These are phyloP conservation scores for Pituophis catenifer DNA, from an alignment of 2,113 vertebrate genomes.

Conservation along the genomic window DNA sequence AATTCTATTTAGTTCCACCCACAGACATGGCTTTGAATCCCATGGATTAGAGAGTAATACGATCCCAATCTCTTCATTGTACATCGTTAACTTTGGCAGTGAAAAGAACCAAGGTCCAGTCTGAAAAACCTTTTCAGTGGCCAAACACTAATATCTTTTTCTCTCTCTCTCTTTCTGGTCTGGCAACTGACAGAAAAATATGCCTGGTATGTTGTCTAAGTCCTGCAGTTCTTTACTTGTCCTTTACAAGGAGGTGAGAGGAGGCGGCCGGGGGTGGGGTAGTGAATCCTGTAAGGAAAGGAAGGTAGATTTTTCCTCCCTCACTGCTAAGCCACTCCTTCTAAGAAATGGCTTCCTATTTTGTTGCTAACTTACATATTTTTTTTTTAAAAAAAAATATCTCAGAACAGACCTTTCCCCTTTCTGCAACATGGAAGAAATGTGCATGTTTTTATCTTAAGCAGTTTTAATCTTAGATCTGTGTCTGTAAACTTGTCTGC, in stretches of 20 bases:
- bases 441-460: background rate
- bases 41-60: conserved; percentile 93
- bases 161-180: background rate
- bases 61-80: conserved; percentile 64
- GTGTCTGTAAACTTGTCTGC: background rate
- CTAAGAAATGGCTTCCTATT: background rate
- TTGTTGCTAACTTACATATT: background rate
- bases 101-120: background rate
- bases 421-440: background rate
- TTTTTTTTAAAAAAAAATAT: conserved; percentile 10
- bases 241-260: conserved; percentile 38
- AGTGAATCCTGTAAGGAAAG: background rate
- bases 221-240: conserved; percentile 49
- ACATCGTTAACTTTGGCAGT: background rate
- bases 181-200: conserved; percentile 51
- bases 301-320: background rate
- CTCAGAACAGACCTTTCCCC: background rate
- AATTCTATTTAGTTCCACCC: conserved; percentile 42
- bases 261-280: background rate
- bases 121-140: conserved; percentile 2
- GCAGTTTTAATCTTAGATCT: background rate
- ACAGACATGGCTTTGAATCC: conserved; percentile 79
- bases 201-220: conserved; percentile 46
- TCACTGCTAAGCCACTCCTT: background rate
- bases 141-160: conserved; percentile 38